These are phyloP conservation scores for Anguilla japonica DNA, from an alignment of 2,113 vertebrate genomes.

Conservation along the genomic window DNA sequence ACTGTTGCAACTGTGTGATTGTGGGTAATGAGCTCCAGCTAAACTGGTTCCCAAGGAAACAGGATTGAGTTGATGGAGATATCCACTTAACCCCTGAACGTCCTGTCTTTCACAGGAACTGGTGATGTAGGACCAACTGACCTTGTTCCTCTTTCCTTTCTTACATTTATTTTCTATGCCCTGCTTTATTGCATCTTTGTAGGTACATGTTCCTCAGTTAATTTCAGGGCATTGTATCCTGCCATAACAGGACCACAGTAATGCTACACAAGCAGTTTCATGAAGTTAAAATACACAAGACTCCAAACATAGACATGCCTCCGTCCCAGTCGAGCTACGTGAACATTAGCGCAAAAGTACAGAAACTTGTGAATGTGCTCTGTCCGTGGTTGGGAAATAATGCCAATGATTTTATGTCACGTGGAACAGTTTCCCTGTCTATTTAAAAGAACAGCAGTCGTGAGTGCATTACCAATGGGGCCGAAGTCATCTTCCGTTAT, in stretches of 20 bases:
- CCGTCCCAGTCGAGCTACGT: not conserved
- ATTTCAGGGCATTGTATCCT: not conserved
- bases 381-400: not conserved
- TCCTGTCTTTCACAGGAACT: not conserved
- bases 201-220: not conserved
- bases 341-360: not conserved
- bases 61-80: not conserved
- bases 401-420: conserved; percentile 9
- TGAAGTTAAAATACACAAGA: not conserved
- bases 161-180: not conserved
- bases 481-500: conserved; percentile 23
- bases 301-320: not conserved
- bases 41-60: not conserved
- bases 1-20: not conserved
- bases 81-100: not conserved
- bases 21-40: not conserved
- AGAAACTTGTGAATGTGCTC: not conserved
- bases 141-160: not conserved
- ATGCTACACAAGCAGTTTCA: not conserved
- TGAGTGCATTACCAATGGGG: not conserved
- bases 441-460: not conserved
- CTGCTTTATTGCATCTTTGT: not conserved
- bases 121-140: not conserved
- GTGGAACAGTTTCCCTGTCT: conserved; percentile 8
- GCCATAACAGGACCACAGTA: not conserved